phyloP scores from a whole-genome alignment of 2,113 vertebrate genomes.

The Ascaphus truei region DNA sequence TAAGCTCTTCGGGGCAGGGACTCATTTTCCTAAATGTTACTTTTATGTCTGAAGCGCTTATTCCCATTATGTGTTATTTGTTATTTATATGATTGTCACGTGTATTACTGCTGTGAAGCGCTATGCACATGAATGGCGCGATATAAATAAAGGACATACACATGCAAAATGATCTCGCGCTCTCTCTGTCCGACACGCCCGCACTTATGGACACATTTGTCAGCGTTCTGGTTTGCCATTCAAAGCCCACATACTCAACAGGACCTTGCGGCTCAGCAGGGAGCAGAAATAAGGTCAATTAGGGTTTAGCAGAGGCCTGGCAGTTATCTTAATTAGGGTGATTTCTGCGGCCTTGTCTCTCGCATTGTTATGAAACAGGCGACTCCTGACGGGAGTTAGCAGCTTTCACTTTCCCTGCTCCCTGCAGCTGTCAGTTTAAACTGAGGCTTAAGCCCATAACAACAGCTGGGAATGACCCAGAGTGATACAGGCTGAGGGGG shows the following conservation, averaged over 20 bases:
- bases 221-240: background rate
- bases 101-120: too few relatives aligned
- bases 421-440: constrained; percentile 61
- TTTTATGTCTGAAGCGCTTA: too few relatives aligned
- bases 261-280: background rate
- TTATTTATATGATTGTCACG: too few relatives aligned
- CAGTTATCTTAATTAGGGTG: constrained; percentile 6
- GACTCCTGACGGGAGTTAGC: constrained; percentile 48
- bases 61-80: too few relatives aligned
- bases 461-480: constrained; percentile 61
- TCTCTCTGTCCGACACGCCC: background rate
- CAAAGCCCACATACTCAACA: background rate
- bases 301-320: background rate
- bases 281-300: background rate
- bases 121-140: too few relatives aligned
- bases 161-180: background rate
- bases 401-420: constrained; percentile 46
- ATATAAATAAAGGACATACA: too few relatives aligned
- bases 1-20: too few relatives aligned
- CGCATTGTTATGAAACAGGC: constrained; percentile 37
- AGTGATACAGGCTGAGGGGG: constrained; percentile 41
- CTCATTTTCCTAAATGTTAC: too few relatives aligned
- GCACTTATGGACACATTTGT: background rate
- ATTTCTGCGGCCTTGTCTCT: constrained; percentile 11
- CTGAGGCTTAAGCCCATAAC: constrained; percentile 46